phyloP scores from a whole-genome alignment of 2,113 vertebrate genomes.

The Sinocyclocheilus anshuiensis region DNA sequence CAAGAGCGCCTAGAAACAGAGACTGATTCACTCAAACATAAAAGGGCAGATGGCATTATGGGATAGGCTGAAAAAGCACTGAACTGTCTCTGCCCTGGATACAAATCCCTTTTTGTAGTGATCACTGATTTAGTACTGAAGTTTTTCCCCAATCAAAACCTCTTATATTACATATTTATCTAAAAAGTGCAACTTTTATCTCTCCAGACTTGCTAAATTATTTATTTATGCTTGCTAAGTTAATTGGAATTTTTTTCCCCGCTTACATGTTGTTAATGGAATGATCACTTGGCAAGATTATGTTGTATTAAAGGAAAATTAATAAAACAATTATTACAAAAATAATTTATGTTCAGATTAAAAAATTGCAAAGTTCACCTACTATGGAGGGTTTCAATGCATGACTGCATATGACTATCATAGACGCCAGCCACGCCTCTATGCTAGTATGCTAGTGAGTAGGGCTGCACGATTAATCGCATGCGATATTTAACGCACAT shows the following conservation, averaged over 20 bases:
- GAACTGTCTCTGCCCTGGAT: conserved; percentile 40
- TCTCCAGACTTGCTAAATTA: neutral
- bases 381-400: neutral
- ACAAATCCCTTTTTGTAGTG: neutral
- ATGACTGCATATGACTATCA: neutral
- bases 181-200: neutral
- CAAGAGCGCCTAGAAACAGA: conserved; percentile 36
- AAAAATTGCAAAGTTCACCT: neutral
- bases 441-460: neutral
- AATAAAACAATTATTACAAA: too few relatives aligned
- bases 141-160: neutral
- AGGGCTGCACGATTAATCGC: too few relatives aligned
- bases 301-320: too few relatives aligned
- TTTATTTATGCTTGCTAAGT: neutral
- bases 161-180: neutral
- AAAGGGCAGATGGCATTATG: conserved; percentile 45
- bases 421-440: neutral
- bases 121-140: neutral
- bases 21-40: conserved; percentile 26
- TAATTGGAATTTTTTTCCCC: neutral
- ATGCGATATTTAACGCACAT: too few relatives aligned
- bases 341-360: neutral
- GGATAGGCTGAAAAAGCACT: conserved; percentile 37
- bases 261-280: too few relatives aligned
- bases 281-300: too few relatives aligned